Base-by-base conservation (phyloP, 2,797 vertebrate species). In the Girardinus metallicus region DNA sequence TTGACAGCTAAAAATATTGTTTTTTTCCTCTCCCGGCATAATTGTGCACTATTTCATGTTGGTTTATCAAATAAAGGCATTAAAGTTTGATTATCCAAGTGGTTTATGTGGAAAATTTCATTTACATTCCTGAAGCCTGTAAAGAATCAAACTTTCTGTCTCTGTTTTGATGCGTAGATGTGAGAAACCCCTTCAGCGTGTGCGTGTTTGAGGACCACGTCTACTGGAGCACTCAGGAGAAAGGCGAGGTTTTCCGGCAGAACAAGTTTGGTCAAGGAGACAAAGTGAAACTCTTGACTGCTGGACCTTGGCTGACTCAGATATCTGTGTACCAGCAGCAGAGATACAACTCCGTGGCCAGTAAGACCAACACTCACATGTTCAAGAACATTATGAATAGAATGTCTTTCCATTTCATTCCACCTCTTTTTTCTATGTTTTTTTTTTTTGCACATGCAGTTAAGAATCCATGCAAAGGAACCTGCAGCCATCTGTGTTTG, bases 301-400 rank as follows among this genome's bases (percentile, higher is more conserved):
- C 96, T 43, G 98, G 97, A 74, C 97, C 98, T 0, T 99, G 98
- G 98, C 97, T 99, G 70, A 97, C 96, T 66, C 97, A 99, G 95
- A 94, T 97, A 79, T 95, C 97, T 66, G 84, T 98, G 79, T 98
- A 97, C 93, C 98, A 98, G 92, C 96, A 97, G 85, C 95, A 96
- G 85, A 96, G 96, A 96, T 98, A 98, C 87, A 97, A 97, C 93
- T 95, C 92, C 18, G 31, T 94, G 1, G 80, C 66, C 83, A 89
- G 95, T 96, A 86, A 93, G 93, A 46, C 18, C 53, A 57, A 72
- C 70, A n/a, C 74, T n/a, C 62, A 74, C 74, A 60, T 44, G 26
- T 47, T 76, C 31, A 75, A 36, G 73, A 55, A 70, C 39, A 64
- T 26, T 39, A 43, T 26, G 36, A n/a, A 70, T 2, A 43, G 39